Conservation (phyloP, 2,113 vertebrate genomes). For the Zootoca vivipara region DNA sequence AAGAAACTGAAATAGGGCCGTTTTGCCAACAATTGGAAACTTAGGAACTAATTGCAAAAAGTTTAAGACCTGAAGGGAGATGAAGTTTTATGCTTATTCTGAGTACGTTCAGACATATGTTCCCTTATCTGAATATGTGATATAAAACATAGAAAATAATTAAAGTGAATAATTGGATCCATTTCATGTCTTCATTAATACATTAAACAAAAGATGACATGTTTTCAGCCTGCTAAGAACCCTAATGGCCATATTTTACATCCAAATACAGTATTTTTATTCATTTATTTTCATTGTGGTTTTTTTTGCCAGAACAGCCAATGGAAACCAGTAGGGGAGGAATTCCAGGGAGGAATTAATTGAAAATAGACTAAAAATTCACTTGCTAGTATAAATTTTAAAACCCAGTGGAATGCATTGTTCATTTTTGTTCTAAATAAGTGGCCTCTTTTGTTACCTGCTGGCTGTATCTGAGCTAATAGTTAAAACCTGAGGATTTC, state of each 20-base stretch:
- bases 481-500: too few relatives aligned
- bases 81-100: background rate
- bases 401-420: too few relatives aligned
- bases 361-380: too few relatives aligned
- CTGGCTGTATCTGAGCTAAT: too few relatives aligned
- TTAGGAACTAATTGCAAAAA: background rate
- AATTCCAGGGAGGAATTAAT: too few relatives aligned
- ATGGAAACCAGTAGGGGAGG: too few relatives aligned
- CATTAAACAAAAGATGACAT: accelerated
- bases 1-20: background rate
- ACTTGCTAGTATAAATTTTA: too few relatives aligned
- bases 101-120: background rate
- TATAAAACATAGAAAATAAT: background rate
- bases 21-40: background rate
- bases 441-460: too few relatives aligned
- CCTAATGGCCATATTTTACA: background rate
- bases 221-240: background rate
- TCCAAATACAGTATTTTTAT: background rate
- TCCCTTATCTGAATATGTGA: background rate
- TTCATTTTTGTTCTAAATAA: too few relatives aligned
- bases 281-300: background rate
- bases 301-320: too few relatives aligned
- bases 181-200: background rate
- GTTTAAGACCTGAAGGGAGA: background rate
- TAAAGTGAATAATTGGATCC: background rate